Conservation (phyloP, 2,888 invertebrate species). For the Girardia tigrina region DNA sequence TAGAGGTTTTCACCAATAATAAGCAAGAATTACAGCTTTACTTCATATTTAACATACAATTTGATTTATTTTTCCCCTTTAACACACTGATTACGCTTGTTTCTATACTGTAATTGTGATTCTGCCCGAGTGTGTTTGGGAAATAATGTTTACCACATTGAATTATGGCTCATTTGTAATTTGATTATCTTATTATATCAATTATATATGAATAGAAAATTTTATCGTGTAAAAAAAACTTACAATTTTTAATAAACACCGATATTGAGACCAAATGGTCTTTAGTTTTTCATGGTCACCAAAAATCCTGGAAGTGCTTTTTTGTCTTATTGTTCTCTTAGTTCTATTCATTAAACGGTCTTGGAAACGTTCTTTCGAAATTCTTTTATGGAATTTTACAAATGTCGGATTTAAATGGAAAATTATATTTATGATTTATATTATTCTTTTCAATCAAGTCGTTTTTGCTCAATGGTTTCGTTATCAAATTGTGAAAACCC, state of each 20-base stretch:
- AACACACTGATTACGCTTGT: constrained; percentile 23
- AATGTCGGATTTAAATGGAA: background rate
- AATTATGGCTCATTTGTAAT: constrained; percentile 23
- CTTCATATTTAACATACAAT: constrained; percentile 23
- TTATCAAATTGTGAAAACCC: background rate
- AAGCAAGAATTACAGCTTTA: background rate
- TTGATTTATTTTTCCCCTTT: constrained; percentile 13
- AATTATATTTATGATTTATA: background rate
- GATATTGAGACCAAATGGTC: background rate
- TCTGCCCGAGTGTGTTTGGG: background rate
- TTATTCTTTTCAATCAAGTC: background rate
- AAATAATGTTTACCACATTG: background rate
- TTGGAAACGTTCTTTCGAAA: background rate
- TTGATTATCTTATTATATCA: background rate
- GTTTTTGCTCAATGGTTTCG: constrained; percentile 3
- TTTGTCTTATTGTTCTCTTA: background rate
- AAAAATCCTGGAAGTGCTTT: background rate
- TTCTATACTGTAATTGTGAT: constrained; percentile 6
- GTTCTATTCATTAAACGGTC: background rate
- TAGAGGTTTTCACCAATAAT: constrained; percentile 12
- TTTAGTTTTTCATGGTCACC: background rate
- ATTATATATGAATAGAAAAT: constrained; percentile 4
- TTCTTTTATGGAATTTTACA: background rate
- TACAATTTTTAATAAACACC: too few relatives aligned
- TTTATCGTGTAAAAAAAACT: background rate